Evolutionary conservation across 2,113 vertebrate genomes (phyloP).

Genomic region (Sorex araneus): DNA sequence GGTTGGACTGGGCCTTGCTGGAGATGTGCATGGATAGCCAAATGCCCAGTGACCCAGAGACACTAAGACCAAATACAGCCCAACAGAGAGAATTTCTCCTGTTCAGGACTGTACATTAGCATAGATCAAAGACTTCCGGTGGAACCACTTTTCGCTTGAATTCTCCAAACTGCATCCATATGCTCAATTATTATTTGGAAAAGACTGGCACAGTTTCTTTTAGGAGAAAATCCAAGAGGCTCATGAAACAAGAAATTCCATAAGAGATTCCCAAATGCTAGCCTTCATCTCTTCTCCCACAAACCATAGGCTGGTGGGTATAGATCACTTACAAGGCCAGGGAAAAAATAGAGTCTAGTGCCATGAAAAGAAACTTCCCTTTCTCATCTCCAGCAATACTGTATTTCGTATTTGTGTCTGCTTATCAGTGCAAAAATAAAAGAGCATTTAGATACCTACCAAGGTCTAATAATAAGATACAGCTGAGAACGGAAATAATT

Average conservation of each 20-base stretch:
- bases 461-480: slow-evolving; percentile 60
- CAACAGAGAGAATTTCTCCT: background rate
- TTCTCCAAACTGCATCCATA: background rate
- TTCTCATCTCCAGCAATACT: background rate
- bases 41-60: background rate
- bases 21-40: background rate
- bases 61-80: background rate
- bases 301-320: background rate
- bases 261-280: background rate
- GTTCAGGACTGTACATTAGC: background rate
- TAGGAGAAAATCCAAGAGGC: background rate
- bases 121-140: background rate
- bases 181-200: slow-evolving; percentile 14
- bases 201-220: background rate
- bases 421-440: slow-evolving; percentile 1
- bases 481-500: slow-evolving; percentile 57
- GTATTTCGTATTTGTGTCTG: background rate
- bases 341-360: background rate
- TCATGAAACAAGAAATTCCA: background rate
- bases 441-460: slow-evolving; percentile 41
- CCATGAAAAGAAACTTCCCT: background rate
- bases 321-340: background rate
- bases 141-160: background rate
- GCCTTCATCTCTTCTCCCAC: background rate
- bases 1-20: background rate